Base-by-base conservation (phyloP, 2,797 vertebrate species). In the Tragelaphus oryx region DNA sequence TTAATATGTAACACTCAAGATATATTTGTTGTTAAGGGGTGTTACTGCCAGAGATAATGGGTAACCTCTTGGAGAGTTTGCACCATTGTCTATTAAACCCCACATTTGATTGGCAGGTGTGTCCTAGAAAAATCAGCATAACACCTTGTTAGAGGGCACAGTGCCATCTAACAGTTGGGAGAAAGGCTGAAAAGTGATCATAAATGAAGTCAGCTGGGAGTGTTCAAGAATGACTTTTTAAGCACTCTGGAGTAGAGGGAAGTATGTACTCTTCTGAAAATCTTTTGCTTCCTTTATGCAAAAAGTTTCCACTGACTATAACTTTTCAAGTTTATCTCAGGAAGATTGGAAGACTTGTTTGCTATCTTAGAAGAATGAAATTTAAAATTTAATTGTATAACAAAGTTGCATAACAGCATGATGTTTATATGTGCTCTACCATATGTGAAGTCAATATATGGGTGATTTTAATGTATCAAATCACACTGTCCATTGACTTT, bases 91-190 rank as follows among this genome's bases (percentile, higher is more conserved):
- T 85, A 4, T 37, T 82, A 76, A 87, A 95, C 17, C 57, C 48
- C 82, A 57, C 79, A 87, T 87, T 71, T 98, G 98, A 98, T 93
- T 98, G 97, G 82, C 97, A 97, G 78, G 85, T 97, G 76, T 95
- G 83, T 85, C 90, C 96, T 95, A 74, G 76, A 97, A 98, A 93
- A 98, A 97, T 28, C 97, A 97, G 97, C 97, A 14, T 78, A 18
- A 81, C 93, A 92, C 71, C 92, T 97, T 94, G 30, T 91, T 95
- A 93, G 41, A 68, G 76, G 97, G 94, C 95, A 90, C 20, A 0
- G 50, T 97, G 97, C 97, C 97, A 96, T 94, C 89, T 82, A 95
- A 87, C 5, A 96, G 93, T 83, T 57, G 86, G 79, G 54, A 74
- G 62, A 75, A 97, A 90, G 0, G 95, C 94, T 96, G 91, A 92